Percentiles rank a stretch among this genome's conserved stretches.
Evolutionary conservation across 2,888 invertebrate species (phyloP).

Genomic region (Idaea aversata): DNA sequence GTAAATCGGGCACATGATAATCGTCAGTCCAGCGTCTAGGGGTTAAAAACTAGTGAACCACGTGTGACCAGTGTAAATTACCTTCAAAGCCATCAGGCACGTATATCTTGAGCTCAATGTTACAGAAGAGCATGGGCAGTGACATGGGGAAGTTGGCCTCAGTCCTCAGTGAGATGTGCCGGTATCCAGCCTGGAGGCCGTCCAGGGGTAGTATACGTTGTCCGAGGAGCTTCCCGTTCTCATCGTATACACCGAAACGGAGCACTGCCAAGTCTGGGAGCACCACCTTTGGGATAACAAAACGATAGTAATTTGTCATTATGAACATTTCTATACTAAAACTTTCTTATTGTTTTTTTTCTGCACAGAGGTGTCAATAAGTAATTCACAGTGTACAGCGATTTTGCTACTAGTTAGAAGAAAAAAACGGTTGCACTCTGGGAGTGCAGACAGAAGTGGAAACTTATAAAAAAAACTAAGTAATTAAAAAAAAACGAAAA

Average conservation of each 20-base stretch:
- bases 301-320: no score
- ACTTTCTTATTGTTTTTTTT: neutral
- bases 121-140: constrained; percentile 98
- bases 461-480: no score
- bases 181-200: constrained; percentile 97
- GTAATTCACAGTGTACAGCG: neutral
- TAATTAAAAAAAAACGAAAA: no score
- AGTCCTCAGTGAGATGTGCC: constrained; percentile 97
- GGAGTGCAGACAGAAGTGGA: no score
- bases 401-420: neutral
- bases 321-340: neutral
- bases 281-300: constrained; percentile 85
- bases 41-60: no score
- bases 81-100: constrained; percentile 99
- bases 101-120: constrained; percentile 99
- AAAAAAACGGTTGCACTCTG: no score
- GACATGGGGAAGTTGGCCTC: constrained; percentile 99
- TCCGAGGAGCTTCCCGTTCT: constrained; percentile 96
- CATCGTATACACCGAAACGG: constrained; percentile 99
- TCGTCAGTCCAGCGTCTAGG: no score
- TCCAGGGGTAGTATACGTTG: constrained; percentile 98
- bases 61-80: constrained; percentile 39
- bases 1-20: no score
- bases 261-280: constrained; percentile 98
- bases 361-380: neutral